Evolutionary conservation across 2,888 invertebrate genomes (phyloP).

Genomic region (Drosophila eohydei): DNA sequence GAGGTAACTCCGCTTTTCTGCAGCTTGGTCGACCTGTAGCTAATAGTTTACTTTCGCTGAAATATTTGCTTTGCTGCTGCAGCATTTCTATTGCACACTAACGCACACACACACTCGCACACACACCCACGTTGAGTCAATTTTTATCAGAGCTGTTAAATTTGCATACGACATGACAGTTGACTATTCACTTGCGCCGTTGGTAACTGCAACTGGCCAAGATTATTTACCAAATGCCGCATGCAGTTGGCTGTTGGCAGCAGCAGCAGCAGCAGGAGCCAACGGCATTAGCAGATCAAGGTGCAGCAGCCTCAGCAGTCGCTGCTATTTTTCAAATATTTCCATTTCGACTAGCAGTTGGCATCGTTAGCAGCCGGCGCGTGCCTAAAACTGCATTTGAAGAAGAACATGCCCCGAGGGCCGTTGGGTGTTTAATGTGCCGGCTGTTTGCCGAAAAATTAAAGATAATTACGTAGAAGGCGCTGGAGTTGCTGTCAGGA

Average conservation of each 20-base stretch:
- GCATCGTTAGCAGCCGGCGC: constrained; percentile 38
- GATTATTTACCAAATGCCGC: constrained; percentile 33
- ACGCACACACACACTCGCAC: neutral
- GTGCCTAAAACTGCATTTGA: constrained; percentile 40
- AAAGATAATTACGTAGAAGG: constrained; percentile 59
- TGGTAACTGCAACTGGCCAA: constrained; percentile 33
- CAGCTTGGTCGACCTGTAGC: constrained; percentile 49
- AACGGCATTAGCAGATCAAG: too few relatives aligned
- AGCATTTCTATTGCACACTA: constrained; percentile 49
- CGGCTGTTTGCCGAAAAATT: constrained; percentile 57
- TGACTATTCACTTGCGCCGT: constrained; percentile 28
- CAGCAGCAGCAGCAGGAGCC: neutral
- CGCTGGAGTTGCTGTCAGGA: constrained; percentile 50
- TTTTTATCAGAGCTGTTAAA: constrained; percentile 63
- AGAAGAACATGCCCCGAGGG: constrained; percentile 9
- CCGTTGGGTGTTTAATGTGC: constrained; percentile 33
- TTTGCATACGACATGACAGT: constrained; percentile 59
- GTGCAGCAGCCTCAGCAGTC: constrained; percentile 1
- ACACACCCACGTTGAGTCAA: constrained; percentile 31
- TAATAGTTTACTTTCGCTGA: constrained; percentile 73
- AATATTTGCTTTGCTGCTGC: constrained; percentile 68
- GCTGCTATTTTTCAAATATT: constrained; percentile 10
- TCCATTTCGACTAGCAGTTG: constrained; percentile 27
- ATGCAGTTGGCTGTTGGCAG: constrained; percentile 3
- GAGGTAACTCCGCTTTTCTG: neutral